Evolutionary conservation across 64 coral and sea anemone genomes (phyloP).

Genomic region (Dendronephthya gigantea): DNA sequence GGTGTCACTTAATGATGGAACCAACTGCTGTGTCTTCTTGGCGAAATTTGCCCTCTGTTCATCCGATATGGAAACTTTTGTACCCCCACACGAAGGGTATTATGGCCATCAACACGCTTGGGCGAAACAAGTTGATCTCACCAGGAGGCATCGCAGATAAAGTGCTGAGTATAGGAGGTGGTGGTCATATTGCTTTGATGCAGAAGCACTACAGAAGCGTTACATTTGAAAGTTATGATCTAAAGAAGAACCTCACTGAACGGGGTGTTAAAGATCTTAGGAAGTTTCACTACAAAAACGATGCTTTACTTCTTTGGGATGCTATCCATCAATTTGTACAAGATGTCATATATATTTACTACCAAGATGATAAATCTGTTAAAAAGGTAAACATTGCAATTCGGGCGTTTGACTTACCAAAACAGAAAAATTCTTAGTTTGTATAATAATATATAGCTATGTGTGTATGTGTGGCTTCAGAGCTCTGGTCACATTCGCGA

Average conservation of each 20-base stretch:
- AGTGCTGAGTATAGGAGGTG: conserved; percentile 26
- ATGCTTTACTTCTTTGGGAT: conserved; percentile 26
- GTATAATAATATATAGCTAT: no score
- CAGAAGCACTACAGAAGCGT: conserved; percentile 40
- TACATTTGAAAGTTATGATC: conserved; percentile 31
- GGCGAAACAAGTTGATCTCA: conserved; percentile 31
- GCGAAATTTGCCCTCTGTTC: conserved; percentile 31
- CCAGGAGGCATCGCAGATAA: conserved; percentile 37
- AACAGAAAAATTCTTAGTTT: no score
- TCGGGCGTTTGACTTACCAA: no score
- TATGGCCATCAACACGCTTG: conserved; percentile 44
- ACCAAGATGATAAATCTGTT: not conserved
- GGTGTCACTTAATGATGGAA: conserved; percentile 36
- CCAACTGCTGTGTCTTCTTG: conserved; percentile 33
- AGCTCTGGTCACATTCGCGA: no score
- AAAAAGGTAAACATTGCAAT: not conserved
- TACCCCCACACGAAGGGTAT: conserved; percentile 26
- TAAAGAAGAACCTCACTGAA: conserved; percentile 9
- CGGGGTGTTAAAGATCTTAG: conserved; percentile 32
- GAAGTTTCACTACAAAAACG: conserved; percentile 32
- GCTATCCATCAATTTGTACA: not conserved
- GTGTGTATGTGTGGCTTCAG: no score
- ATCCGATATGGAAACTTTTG: conserved; percentile 45
- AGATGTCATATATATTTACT: not conserved
- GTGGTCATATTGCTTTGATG: conserved; percentile 32